Evolutionary conservation across 2,113 vertebrate genomes (phyloP), one percentile per base, ranked within the genome.

Genomic region (Plecturocebus donacophilus): DNA sequence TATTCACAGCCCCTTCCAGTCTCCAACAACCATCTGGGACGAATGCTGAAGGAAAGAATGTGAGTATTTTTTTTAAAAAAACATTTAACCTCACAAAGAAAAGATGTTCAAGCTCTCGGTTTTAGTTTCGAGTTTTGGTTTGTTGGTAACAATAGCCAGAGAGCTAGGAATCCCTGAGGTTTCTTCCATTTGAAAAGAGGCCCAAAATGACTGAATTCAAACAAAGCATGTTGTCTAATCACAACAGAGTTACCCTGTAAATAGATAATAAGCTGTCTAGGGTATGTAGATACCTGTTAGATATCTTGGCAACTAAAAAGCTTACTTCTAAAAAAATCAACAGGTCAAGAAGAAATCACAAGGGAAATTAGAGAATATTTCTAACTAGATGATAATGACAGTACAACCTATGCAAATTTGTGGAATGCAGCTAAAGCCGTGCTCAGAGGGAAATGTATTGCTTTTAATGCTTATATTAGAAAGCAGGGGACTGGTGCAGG

Each of bases 51-150:
- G 96, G 92, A 93, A 95, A 96, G 93, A 95, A 80, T 30, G 98
- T 98, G 91, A 98, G 98, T 98, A 89, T 97, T 96, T 92, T 94
- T 90, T 38, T 58, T 79, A 42, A 42, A 76, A 76, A 96, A 91
- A 76, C 11, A 42, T 13, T 64, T 93, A 96, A 32, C 77, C 49
- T 97, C 68, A 70, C 88, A 80, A 96, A 56, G 56, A 68, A 94
- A 92, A 81, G 25, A 84, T 68, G 6, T 71, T 38, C 27, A 94
- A 87, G 42, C 2, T 23, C 9, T 73, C 40, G 83, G 80, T 32
- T 94, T 90, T 68, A 45, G 25, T 49, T 89, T 88, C n/a, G 54
- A 45, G 1, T 91, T 92, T 71, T 47, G 52, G 54, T 40, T 87
- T 93, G 30, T 52, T 1, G 49, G 47, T 75, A 27, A 40, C 9